Evolutionary conservation across 2,113 vertebrate species (phyloP), one percentile per base, ranked within the genome.

Genomic region (Hippocampus abdominalis): DNA sequence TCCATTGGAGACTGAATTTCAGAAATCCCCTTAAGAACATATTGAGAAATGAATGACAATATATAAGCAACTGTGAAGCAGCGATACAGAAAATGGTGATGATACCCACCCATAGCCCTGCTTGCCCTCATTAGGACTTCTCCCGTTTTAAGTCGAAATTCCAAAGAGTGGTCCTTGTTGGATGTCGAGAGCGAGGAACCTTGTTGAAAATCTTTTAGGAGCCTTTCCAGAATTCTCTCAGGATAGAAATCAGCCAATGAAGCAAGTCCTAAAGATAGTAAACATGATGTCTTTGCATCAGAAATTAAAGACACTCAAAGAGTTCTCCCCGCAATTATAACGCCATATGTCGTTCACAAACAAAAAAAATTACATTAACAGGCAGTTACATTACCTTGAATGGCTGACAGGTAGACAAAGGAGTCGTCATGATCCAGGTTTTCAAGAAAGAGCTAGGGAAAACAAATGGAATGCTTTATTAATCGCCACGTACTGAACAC

Each of bases 381-480:
- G 23, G 10, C 4, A 23, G 44, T 25, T 3, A n/a, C 6, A 8
- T 63, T 91, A 98, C 97, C 97, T 92, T 98, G 97, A 87, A 99
- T 97, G n/a, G 97, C 96, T 8, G 97, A 98, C 66, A 99, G 92
- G 87, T 99, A 99, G 48, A 99, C 82, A 49, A 98, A 99, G 13
- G 95, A 86, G 0, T 98, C 97, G 48, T 95, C 93, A 0, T 99
- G 95, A 64, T 95, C 93, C 89, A 99, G 1, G 29, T 95, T 98
- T 84, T 97, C 95, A 80, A 98, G 84, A 83, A 96, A 98, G 66
- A 98, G 87, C 97, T 99, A 83, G 11, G 84, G 66, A 66, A 64
- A 81, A 27, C 81, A 1, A 40, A 49, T 49, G 5, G 3, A 42
- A 2, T 36, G 4, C 1, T 64, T 57, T 62, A 67, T 73, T 76